Conservation (phyloP, 2,797 vertebrate genomes). For the Urocyon cinereoargenteus region DNA sequence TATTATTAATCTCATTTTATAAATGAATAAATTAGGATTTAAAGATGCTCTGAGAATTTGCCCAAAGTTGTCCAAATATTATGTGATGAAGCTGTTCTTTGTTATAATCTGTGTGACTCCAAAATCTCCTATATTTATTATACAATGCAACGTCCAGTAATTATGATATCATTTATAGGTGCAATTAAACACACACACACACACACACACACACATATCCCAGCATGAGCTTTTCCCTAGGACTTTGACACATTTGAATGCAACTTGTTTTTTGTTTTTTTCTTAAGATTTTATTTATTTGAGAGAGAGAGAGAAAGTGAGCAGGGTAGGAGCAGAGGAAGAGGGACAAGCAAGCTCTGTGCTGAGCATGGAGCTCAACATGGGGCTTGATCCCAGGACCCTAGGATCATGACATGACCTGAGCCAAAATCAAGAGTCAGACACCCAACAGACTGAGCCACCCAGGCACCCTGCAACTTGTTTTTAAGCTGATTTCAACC, state of each 20-base stretch:
- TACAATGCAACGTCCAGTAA: not conserved
- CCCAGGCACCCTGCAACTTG: not conserved
- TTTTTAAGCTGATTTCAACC: not conserved
- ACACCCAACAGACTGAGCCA: not conserved
- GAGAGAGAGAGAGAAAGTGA: not conserved
- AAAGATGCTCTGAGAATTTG: not conserved
- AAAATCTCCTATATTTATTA: not conserved
- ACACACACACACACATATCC: not conserved
- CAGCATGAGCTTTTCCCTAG: not conserved
- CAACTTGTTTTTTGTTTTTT: not conserved
- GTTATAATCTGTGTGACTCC: not conserved
- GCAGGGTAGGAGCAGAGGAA: not conserved
- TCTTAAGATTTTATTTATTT: not conserved
- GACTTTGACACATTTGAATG: not conserved
- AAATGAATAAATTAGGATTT: conserved; percentile 3
- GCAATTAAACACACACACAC: not conserved
- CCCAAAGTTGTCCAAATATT: conserved; percentile 17
- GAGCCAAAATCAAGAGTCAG: not conserved
- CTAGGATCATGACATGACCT: not conserved
- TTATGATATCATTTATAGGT: not conserved
- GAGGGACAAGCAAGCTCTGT: not conserved
- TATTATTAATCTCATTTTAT: conserved; percentile 47
- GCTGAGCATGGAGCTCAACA: not conserved
- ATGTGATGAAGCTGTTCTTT: conserved; percentile 24
- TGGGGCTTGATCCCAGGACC: not conserved